These are phyloP conservation scores for Agrochola circellaris DNA, from an alignment of 2,888 invertebrate genomes.

Conservation along the genomic window DNA sequence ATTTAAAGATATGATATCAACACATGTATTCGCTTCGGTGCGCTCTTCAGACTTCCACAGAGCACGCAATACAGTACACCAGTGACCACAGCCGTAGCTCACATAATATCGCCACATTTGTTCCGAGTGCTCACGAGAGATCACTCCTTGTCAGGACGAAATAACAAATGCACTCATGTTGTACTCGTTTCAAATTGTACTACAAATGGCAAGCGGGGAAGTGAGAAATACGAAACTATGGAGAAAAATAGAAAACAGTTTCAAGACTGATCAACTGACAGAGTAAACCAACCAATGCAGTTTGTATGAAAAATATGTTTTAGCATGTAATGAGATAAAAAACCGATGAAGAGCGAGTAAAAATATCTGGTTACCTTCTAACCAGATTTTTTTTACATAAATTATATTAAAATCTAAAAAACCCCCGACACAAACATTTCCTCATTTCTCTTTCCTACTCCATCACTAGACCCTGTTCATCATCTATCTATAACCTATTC, in stretches of 20 bases:
- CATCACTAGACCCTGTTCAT: too few relatives aligned
- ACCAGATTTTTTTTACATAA: too few relatives aligned
- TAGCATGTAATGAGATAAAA: too few relatives aligned
- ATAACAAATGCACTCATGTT: conserved; percentile 58
- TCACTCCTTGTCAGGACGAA: conserved; percentile 35
- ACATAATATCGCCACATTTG: conserved; percentile 49
- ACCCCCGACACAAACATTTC: too few relatives aligned
- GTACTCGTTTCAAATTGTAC: conserved; percentile 26
- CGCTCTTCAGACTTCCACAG: conserved; percentile 24
- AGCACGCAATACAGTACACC: conserved; percentile 30
- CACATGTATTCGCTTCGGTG: neutral
- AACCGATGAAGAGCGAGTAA: too few relatives aligned
- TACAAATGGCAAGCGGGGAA: neutral
- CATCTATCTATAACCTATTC: too few relatives aligned
- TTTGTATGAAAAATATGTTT: neutral
- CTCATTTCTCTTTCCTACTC: too few relatives aligned
- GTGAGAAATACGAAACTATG: conserved; percentile 5
- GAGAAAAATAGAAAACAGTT: conserved; percentile 4
- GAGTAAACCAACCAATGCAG: neutral
- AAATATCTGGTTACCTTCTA: too few relatives aligned
- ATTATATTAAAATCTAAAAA: too few relatives aligned
- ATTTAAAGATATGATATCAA: too few relatives aligned
- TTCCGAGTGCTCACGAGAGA: conserved; percentile 34
- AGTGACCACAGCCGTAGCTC: conserved; percentile 40
- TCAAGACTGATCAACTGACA: neutral